Base-by-base conservation (phyloP, 23 tunicate species). In the Ciona savignyi region DNA sequence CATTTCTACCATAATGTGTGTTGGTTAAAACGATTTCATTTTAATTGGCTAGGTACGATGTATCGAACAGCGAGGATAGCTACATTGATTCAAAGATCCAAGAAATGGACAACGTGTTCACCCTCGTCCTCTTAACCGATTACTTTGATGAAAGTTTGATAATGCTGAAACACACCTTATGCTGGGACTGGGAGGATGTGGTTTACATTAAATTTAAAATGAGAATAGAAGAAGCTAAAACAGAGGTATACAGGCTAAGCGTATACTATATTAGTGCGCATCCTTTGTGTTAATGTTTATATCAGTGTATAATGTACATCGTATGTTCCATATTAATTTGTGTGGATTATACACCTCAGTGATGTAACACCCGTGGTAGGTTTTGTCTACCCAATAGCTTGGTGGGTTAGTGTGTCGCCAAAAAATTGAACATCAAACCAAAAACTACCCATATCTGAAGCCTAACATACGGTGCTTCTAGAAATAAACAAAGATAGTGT, bases 151-250 rank as follows among this genome's bases (percentile, higher is more conserved):
- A 95, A 60, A 85, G 94, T 25, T 69, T 95, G n/a, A 78, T 95
- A 20, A 83, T 95, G 85, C 80, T 95, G 93, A 95, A 95, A 34
- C 96, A 88, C 68, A n/a, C 76, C 11, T 77, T 95, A 20, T 95
- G 99, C 76, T 95, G 99, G 99, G 87, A 85, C 68, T 95, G 99
- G 99, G 93, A 95, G 3, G 99, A 95, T 64, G 76, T 95, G 30
- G 85, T 95, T 77, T 95, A 95, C 67, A 95, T 95, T 60, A 95
- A 95, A 67, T 95, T 95, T 70, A 95, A 95, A 62, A 95, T 95
- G 99, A 76, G 99, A 68, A 84, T 89, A 0, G 87, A 90, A 34
- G 99, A 95, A 51, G 99, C 99, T 4, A 95, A 95, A 80, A 90
- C 99, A 1, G 96, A 95, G 93, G 99, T 95, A 34, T 33, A 28